Conservation (phyloP, 1,140 invertebrate genomes). For the Neodiprion pinetum region DNA sequence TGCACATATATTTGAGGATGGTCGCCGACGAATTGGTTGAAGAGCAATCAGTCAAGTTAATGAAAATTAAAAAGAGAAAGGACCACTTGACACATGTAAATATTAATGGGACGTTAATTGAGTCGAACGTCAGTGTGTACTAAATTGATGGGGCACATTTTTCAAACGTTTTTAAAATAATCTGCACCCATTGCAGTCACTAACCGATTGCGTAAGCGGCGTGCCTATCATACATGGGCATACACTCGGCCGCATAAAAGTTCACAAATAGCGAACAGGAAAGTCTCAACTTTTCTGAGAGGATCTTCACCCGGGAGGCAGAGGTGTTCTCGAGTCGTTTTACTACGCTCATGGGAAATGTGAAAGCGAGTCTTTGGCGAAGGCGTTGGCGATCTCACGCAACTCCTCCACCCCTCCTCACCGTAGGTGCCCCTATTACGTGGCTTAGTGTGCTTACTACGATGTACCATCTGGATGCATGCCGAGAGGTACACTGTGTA, state of each 20-base stretch:
- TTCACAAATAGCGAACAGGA: background rate
- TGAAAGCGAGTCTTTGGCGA: conserved; percentile 6
- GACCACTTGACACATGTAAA: no score
- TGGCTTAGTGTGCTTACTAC: background rate
- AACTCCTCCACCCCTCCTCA: background rate
- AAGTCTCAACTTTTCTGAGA: background rate
- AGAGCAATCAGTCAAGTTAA: no score
- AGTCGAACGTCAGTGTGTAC: no score
- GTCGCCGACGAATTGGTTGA: no score
- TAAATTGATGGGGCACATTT: no score
- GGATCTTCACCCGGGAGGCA: background rate
- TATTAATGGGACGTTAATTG: no score
- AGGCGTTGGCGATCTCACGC: conserved; percentile 6
- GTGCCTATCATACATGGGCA: background rate
- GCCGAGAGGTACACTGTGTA: background rate
- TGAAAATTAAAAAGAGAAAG: no score
- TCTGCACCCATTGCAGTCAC: no score
- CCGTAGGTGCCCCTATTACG: conserved; percentile 1
- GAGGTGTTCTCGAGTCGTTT: background rate
- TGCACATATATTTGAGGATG: no score
- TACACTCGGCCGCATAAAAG: background rate
- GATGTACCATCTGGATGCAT: background rate
- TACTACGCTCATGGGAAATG: background rate
- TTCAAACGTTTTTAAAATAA: no score
- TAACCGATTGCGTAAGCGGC: background rate